Conservation (phyloP, 2,113 vertebrate genomes). For the Saccopteryx bilineata region DNA sequence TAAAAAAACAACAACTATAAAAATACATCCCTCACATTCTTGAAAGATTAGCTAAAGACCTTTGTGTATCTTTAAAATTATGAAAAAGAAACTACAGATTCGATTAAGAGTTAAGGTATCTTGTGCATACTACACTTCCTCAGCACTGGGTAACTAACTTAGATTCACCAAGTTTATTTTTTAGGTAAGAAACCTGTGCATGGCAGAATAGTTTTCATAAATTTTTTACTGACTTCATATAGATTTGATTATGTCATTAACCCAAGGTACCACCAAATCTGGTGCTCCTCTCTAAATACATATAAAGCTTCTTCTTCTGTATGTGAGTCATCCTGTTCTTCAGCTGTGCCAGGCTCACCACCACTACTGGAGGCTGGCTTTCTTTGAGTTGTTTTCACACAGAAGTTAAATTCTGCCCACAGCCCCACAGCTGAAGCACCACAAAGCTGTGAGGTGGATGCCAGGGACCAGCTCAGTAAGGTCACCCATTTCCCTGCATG, state of each 20-base stretch:
- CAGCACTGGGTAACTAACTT: not conserved
- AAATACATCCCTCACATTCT: not conserved
- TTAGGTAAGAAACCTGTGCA: not conserved
- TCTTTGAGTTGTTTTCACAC: not conserved
- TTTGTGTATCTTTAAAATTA: not conserved
- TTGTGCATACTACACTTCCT: not conserved
- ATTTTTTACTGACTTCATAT: not conserved
- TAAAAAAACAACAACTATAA: not conserved
- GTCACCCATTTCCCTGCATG: not conserved
- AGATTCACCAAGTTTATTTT: conserved; percentile 43
- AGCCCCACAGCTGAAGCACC: not conserved
- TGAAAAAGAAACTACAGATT: conserved; percentile 34
- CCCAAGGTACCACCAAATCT: not conserved
- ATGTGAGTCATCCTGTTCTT: not conserved
- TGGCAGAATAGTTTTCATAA: not conserved
- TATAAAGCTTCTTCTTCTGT: not conserved
- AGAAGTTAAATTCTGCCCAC: not conserved
- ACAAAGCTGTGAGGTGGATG: not conserved
- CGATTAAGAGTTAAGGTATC: not conserved
- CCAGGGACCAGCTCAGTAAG: not conserved
- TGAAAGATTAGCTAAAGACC: not conserved
- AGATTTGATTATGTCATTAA: not conserved
- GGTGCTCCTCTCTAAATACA: not conserved
- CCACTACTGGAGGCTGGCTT: not conserved
- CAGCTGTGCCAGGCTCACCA: not conserved